Percentiles rank a stretch among this genome's conserved stretches.
These are phyloP conservation scores for Taenaris catops DNA, from an alignment of 2,888 invertebrate genomes.

Conservation along the genomic window DNA sequence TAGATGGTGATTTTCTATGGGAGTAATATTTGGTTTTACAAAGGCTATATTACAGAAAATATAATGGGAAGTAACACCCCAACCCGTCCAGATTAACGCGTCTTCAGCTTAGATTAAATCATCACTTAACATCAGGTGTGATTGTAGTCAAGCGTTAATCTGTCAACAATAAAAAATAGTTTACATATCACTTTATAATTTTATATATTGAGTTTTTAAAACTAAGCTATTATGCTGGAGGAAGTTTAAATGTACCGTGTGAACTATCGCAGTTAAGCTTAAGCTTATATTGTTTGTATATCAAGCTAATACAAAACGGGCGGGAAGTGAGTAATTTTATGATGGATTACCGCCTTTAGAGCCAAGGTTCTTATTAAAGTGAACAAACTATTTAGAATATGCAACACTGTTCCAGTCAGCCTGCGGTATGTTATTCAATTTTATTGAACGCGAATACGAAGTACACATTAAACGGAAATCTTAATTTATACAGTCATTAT, in stretches of 20 bases:
- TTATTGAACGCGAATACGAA: too few species aligned
- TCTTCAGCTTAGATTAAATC: too few species aligned
- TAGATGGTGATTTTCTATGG: too few species aligned
- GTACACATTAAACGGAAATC: too few species aligned
- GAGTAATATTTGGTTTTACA: too few species aligned
- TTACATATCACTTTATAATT: conserved; percentile 26
- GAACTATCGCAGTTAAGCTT: conserved; percentile 11
- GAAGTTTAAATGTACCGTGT: conserved; percentile 12
- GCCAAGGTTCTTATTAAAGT: conserved; percentile 9
- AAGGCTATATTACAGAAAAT: too few species aligned
- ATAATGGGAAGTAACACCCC: too few species aligned
- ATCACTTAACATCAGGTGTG: too few species aligned
- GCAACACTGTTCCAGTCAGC: conserved; percentile 2
- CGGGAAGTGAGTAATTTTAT: conserved; percentile 9
- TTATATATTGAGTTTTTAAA: conserved; percentile 5
- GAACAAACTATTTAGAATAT: conserved; percentile 5
- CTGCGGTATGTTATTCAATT: too few species aligned
- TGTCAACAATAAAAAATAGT: background rate
- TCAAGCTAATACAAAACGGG: conserved; percentile 4
- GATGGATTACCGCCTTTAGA: conserved; percentile 12
- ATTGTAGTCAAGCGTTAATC: too few species aligned
- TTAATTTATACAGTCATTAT: too few species aligned
- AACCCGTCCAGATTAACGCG: too few species aligned
- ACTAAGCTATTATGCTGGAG: conserved; percentile 9
- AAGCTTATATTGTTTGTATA: conserved; percentile 9